Base-by-base conservation (phyloP, 2,888 invertebrate genomes). In the Lepidocyrtinus sp. region DNA sequence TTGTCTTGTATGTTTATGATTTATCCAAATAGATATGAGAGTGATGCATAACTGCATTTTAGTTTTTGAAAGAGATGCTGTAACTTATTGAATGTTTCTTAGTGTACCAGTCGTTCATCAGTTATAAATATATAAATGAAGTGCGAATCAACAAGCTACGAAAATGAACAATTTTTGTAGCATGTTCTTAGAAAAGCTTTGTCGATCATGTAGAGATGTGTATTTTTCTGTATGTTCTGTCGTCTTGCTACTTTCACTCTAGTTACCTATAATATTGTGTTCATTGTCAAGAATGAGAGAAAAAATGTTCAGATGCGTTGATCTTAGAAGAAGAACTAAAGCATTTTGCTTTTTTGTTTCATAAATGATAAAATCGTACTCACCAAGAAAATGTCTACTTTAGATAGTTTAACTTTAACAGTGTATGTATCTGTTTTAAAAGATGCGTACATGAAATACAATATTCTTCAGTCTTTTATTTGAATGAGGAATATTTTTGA, bases 401-500 rank as follows among this genome's bases (percentile, higher is more conserved):
- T 36, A 36, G 36, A 36, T 36, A 36, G 12, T 36, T 36, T 36
- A 36, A 36, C 36, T 5, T 36, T 36, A 12, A 5, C 12, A 36
- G 36, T 36, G 12, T 36, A 36, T n/a, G 12, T 36, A 36, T 36
- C 36, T 7, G 36, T 12, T 7, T 36, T 36, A 7, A 36, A 36
- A 12, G 5, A 12, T 36, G 36, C 36, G 12, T 36, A 36, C 36
- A 36, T 36, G 12, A 36, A 36, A 36, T 36, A 7, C 5, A 36
- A n/a, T n/a, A 36, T 36, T 36, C 36, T 36, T 36, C 12, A 36
- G 36, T 12, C 12, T 7, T 36, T 36, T 36, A 7, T 36, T 36
- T 12, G 36, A 36, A 36, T 36, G 36, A 36, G 36, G 36, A 36
- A 36, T 36, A 72, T 72, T 62, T 72, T 73, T 73, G 71, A 71